Conservation (phyloP, 2,888 invertebrate species). For the Microctonus brassicae region DNA sequence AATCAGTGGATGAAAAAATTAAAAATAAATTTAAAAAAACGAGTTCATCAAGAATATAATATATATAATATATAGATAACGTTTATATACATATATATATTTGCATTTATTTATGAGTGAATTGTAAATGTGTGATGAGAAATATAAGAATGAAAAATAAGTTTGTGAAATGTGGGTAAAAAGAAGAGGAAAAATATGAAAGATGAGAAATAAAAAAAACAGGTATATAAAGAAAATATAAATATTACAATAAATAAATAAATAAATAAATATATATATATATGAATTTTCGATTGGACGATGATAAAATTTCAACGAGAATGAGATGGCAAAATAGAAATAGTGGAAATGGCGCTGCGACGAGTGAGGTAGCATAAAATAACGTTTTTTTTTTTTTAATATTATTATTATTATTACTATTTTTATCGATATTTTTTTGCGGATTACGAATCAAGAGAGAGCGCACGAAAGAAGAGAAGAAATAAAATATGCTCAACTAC, state of each 20-base stretch:
- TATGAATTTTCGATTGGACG: constrained; percentile 11
- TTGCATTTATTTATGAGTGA: background rate
- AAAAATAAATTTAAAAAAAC: constrained; percentile 2
- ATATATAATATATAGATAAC: background rate
- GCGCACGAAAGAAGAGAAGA: background rate
- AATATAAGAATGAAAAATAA: background rate
- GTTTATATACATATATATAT: background rate
- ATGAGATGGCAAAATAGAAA: constrained; percentile 28
- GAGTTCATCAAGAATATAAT: background rate
- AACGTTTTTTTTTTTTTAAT: background rate
- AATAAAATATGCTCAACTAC: background rate
- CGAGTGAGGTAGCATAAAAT: constrained; percentile 14
- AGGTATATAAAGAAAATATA: constrained; percentile 8
- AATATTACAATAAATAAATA: background rate
- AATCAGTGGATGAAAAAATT: background rate
- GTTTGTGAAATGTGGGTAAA: background rate
- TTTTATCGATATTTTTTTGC: constrained; percentile 2
- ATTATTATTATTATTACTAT: background rate
- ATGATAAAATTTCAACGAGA: constrained; percentile 34
- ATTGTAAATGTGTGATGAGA: background rate
- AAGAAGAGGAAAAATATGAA: background rate
- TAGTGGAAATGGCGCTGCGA: background rate
- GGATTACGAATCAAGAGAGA: background rate
- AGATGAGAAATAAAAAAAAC: background rate
- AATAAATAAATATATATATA: too few species aligned